These are phyloP conservation scores for Peucedramus taeniatus DNA, from an alignment of 2,113 vertebrate species.

Conservation along the genomic window DNA sequence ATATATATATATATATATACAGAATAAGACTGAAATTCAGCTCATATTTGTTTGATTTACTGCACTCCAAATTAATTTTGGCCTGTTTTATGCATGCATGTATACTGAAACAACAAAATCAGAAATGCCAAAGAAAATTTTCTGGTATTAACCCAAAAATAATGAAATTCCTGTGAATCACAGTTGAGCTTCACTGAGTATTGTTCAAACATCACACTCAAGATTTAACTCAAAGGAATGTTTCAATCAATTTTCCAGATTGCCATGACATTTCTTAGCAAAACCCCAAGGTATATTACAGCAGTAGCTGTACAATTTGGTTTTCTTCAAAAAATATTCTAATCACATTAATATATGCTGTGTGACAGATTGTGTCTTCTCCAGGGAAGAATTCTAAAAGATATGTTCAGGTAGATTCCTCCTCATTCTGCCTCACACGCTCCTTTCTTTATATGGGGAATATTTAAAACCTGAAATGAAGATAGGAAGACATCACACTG, in stretches of 20 bases:
- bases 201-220: neutral
- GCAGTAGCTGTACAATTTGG: neutral
- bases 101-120: neutral
- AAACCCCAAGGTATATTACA: neutral
- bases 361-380: slow-evolving; percentile 9
- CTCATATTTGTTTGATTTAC: neutral
- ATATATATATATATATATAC: neutral
- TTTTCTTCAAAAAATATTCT: slow-evolving; percentile 25
- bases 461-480: neutral
- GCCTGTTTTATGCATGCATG: neutral
- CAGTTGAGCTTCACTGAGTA: neutral
- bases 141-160: neutral
- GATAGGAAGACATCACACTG: neutral
- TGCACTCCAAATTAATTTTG: neutral
- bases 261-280: slow-evolving; percentile 10
- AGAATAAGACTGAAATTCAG: neutral
- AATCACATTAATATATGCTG: neutral
- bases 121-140: neutral
- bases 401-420: neutral
- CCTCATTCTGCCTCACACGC: neutral
- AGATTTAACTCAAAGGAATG: neutral
- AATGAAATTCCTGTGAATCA: neutral
- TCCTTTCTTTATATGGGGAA: neutral
- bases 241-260: slow-evolving; percentile 7
- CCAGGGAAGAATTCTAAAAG: neutral